Conservation (phyloP, 2,797 vertebrate genomes). For the Parambassis ranga region DNA sequence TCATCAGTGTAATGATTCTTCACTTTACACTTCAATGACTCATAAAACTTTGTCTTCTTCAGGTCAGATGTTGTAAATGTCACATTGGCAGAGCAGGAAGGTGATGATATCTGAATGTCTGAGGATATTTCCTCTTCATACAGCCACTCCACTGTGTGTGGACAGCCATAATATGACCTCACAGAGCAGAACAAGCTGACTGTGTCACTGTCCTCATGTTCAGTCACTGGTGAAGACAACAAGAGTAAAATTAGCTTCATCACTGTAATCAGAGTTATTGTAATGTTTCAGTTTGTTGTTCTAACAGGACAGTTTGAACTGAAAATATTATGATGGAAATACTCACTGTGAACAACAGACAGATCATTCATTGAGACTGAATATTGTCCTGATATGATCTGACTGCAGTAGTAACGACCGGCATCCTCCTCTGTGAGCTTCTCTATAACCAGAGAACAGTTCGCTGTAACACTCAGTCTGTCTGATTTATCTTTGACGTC, state of each 20-base stretch:
- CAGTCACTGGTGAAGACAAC: neutral
- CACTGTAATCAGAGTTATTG: neutral
- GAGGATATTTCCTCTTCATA: neutral
- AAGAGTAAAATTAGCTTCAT: neutral
- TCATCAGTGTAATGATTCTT: fast-evolving
- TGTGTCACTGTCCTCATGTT: neutral
- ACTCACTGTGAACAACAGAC: constrained; percentile 8
- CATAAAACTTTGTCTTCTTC: neutral
- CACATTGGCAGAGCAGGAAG: neutral
- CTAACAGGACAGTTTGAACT: neutral
- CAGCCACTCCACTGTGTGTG: neutral
- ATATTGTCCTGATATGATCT: neutral
- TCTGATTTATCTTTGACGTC: neutral
- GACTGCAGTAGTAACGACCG: neutral
- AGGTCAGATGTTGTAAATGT: neutral
- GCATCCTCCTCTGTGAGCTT: neutral
- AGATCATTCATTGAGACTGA: neutral
- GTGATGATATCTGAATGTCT: neutral
- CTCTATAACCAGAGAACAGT: constrained; percentile 19
- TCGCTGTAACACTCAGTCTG: neutral
- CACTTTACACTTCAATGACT: neutral
- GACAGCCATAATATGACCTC: neutral
- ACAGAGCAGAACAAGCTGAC: neutral
- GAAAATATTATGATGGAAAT: neutral
- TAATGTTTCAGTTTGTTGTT: no score